Base-by-base conservation (phyloP, 2,888 invertebrate species). In the Geotrupes spiniger region DNA sequence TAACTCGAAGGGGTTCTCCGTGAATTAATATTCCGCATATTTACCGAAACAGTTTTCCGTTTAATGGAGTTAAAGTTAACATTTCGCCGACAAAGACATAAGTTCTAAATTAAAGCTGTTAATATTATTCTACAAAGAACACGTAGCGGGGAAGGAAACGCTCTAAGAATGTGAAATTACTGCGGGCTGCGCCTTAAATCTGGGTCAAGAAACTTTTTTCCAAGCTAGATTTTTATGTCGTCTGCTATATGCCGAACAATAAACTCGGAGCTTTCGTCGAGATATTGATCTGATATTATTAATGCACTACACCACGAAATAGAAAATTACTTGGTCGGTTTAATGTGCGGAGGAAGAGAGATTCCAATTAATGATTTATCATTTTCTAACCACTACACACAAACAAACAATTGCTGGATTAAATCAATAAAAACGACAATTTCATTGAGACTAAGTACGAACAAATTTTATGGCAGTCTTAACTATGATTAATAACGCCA, bases 181-280 rank as follows among this genome's bases (percentile, higher is more conserved):
- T 33, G 43, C 11, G 21, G 33, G 21, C 38, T 14, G 36, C 26
- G 28, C 10, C 17, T 21, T 16, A 12, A 46, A 46, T 46, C 46
- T 40, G 40, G 46, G 46, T 46, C 46, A 46, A 33, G 40, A 39
- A 46, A 46, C 38, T 39, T 46, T 46, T 45, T 38, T 38, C 36
- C 29, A 10, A 26, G 44, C 37, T 44, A 44, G 44, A 44, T 44
- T 37, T 44, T 36, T 44, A 44, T 25, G 36, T 44, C 17, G 11
- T 12, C 26, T 15, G 29, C 42, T n/a, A 11, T 31, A 31, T 40
- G 46, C 40, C 46, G 39, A 40, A 46, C 46, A 46, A 46, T 46
- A 40, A 46, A 46, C 38, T 40, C 36, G 14, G 27, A 33, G 46
- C 39, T 40, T 46, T 21, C 40, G 38, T 46, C 40, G 15, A 16